These are phyloP conservation scores for Rambutsinella grinnellia DNA, from an alignment of 2,888 invertebrate genomes.

Conservation along the genomic window DNA sequence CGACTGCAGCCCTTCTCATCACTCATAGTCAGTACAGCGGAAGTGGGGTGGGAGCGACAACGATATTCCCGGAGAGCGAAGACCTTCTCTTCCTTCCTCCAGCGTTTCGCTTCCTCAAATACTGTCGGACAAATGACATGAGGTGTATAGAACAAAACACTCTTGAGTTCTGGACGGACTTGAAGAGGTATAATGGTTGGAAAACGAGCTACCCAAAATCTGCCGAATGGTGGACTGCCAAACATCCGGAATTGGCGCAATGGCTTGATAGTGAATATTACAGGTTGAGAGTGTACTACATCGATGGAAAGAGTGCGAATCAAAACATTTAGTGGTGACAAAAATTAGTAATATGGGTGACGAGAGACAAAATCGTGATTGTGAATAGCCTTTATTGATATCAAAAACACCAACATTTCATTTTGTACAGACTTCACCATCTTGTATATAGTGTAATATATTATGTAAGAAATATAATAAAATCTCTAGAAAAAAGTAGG, in stretches of 20 bases:
- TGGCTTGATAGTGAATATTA: slow-evolving; percentile 43
- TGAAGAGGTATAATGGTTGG: slow-evolving; percentile 33
- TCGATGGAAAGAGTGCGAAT: not conserved
- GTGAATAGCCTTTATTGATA: too few relatives aligned
- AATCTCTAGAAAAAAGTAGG: too few relatives aligned
- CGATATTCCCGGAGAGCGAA: not conserved
- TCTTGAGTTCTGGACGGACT: slow-evolving; percentile 37
- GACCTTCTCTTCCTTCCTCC: slow-evolving; percentile 36
- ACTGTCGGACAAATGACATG: slow-evolving; percentile 31
- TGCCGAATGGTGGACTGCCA: slow-evolving; percentile 25
- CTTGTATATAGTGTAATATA: too few relatives aligned
- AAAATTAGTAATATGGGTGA: not conserved
- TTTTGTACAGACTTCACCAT: too few relatives aligned
- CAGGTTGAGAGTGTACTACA: slow-evolving; percentile 23
- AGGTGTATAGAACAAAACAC: slow-evolving; percentile 47
- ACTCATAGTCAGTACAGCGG: slow-evolving; percentile 5
- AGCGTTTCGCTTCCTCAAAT: slow-evolving; percentile 42
- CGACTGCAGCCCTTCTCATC: not conserved
- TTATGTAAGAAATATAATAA: too few relatives aligned
- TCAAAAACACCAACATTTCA: too few relatives aligned
- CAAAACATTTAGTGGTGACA: too few relatives aligned
- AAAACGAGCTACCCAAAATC: slow-evolving; percentile 33
- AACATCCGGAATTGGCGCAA: slow-evolving; percentile 32
- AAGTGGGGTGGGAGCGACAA: not conserved
- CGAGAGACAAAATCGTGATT: not conserved